These are phyloP conservation scores for Artemisiospiza belli DNA, from an alignment of 2,113 vertebrate species.

Conservation along the genomic window DNA sequence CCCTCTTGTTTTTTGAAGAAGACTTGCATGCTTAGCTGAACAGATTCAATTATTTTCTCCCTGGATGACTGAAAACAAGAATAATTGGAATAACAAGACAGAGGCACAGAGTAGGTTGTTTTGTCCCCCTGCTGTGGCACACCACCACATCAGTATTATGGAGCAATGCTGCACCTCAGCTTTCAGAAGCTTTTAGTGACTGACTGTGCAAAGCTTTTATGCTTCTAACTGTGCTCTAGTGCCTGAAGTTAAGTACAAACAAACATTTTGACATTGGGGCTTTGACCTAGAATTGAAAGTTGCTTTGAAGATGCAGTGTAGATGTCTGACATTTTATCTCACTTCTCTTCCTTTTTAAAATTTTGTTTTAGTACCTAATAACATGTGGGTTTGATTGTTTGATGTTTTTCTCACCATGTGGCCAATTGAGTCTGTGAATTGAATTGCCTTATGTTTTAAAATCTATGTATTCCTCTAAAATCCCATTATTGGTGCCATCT, in stretches of 20 bases:
- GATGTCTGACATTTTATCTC: neutral
- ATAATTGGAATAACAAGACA: slow-evolving; percentile 24
- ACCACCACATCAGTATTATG: neutral
- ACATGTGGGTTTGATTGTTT: neutral
- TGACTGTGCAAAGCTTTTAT: neutral
- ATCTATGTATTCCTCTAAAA: neutral
- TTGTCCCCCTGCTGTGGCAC: neutral
- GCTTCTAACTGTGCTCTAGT: neutral
- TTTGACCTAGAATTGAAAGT: neutral
- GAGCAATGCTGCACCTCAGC: neutral
- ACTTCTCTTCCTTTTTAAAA: neutral
- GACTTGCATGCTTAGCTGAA: slow-evolving; percentile 34
- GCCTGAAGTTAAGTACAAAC: neutral
- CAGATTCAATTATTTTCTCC: slow-evolving; percentile 29
- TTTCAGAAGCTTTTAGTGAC: neutral
- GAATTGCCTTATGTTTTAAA: neutral
- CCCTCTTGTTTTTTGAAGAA: neutral
- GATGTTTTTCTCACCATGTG: neutral
- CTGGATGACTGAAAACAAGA: slow-evolving; percentile 34
- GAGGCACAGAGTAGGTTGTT: neutral
- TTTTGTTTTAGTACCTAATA: neutral
- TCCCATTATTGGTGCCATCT: neutral
- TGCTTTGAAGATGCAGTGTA: neutral
- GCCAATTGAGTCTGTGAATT: neutral
- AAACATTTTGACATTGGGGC: neutral